Conservation (phyloP, 2,113 vertebrate genomes). For the Crotalus horridus region DNA sequence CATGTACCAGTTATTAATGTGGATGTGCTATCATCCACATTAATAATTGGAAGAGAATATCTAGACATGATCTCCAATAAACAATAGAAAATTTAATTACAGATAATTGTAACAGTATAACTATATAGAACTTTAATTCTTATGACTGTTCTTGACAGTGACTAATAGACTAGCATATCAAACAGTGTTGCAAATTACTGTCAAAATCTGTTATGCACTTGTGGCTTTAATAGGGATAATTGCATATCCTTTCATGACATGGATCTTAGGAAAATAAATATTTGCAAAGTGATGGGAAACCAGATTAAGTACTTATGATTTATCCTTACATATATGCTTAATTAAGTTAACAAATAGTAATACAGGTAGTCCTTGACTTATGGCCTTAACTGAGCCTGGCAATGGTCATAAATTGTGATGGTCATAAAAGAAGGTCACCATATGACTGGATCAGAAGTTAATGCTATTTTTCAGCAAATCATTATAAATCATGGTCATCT, state of each 20-base stretch:
- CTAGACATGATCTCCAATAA: neutral
- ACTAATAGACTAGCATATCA: neutral
- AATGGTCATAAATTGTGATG: neutral
- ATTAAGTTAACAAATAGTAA: conserved; percentile 29
- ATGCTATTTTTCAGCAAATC: neutral
- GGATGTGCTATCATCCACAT: neutral
- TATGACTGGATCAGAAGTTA: neutral
- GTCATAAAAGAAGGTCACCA: neutral
- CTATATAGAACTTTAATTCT: neutral
- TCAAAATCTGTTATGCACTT: conserved; percentile 1
- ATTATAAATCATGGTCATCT: neutral
- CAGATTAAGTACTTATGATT: conserved; percentile 22
- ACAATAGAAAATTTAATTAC: neutral
- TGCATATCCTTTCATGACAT: conserved; percentile 16
- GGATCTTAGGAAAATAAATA: conserved; percentile 19
- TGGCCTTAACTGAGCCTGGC: neutral
- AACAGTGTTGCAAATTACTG: conserved; percentile 2
- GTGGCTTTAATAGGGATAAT: conserved; percentile 15
- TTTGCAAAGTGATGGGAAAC: conserved; percentile 12
- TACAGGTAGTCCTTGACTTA: neutral
- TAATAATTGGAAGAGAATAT: neutral
- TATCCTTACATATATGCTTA: conserved; percentile 22
- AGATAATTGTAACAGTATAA: neutral
- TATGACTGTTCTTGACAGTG: conserved; percentile 1
- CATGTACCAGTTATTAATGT: neutral